These are phyloP conservation scores for Drosophila serrata DNA, from an alignment of 1,140 invertebrate genomes.

Conservation along the genomic window DNA sequence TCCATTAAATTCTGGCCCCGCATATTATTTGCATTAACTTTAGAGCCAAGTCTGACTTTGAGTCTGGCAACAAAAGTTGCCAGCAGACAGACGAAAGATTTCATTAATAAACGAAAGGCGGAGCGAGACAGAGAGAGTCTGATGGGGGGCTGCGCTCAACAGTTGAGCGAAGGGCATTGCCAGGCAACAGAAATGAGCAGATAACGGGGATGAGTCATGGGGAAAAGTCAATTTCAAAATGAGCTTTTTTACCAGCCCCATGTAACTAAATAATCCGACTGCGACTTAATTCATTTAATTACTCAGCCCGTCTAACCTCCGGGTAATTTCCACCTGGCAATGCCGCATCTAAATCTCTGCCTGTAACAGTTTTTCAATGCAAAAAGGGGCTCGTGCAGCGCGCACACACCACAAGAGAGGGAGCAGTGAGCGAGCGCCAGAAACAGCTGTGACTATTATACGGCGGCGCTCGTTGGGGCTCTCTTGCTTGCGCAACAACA, in stretches of 20 bases:
- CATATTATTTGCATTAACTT: conserved; percentile 56
- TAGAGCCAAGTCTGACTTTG: conserved; percentile 48
- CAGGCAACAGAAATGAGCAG: conserved; percentile 30
- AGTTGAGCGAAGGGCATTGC: conserved; percentile 62
- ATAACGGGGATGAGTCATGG: conserved; percentile 37
- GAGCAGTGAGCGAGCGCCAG: conserved; percentile 30
- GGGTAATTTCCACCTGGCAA: conserved; percentile 56
- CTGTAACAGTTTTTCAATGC: conserved; percentile 75
- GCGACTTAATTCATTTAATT: conserved; percentile 21
- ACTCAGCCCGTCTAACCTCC: neutral
- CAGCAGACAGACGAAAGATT: conserved; percentile 50
- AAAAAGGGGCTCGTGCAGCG: conserved; percentile 79
- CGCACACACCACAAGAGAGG: conserved; percentile 42
- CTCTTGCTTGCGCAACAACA: conserved; percentile 81
- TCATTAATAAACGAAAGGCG: conserved; percentile 63
- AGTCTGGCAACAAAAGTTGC: conserved; percentile 26
- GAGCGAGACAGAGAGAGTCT: conserved; percentile 10
- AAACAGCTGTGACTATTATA: conserved; percentile 79
- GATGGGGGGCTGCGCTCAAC: conserved; percentile 45
- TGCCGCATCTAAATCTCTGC: conserved; percentile 18
- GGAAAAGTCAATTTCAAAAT: conserved; percentile 1
- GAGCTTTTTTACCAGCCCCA: neutral
- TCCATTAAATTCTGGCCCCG: conserved; percentile 35
- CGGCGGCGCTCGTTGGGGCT: conserved; percentile 45
- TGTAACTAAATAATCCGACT: conserved; percentile 2